Base-by-base conservation (phyloP, 1,140 invertebrate species). In the Acarapis woodi region DNA sequence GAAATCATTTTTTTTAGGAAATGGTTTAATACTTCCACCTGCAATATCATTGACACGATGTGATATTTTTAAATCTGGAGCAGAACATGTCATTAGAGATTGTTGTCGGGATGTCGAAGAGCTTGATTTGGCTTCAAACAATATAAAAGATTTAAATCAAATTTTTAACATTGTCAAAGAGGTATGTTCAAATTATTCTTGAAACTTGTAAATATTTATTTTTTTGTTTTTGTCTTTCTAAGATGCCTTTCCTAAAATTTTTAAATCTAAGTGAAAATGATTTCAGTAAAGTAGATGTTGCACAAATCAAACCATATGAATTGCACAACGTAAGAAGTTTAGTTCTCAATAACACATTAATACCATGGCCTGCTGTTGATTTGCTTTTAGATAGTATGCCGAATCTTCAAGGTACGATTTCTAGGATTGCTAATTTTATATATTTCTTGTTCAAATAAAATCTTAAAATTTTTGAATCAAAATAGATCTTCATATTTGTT, bases 261-360 rank as follows among this genome's bases (percentile, higher is more conserved):
- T 65, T 83, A 5, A 88, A 88, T 53, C 56, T 88, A 40, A 83
- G 77, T 51, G 79, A 80, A 55, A 88, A 88, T 53, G 63, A 66
- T 35, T 56, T 87, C 9, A 36, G 30, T 26, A 8, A 32, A 12
- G 3, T 10, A 10, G 9, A 32, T 32, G 19, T 9, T 10, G 18
- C 16, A 21, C 19, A 10, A 18, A 8, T 20, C 3, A 10, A 12
- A 35, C 10, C 20, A 16, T 21, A 14, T 15, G 20, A 9, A 18
- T 35, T 43, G 38, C 28, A 41, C 18, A 47, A 43, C 64, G 56
- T 82, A 4, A 67, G 62, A 37, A 70, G 71, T 50, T 57, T 83
- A 15, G 75, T 87, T 20, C 55, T 88, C 1, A 88, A 87, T 52
- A 73, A 72, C 19, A 83, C 78, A 0, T 64, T 70, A 40, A 64